Evolutionary conservation across 2,888 invertebrate species (phyloP).

Genomic region (Hyalella azteca): DNA sequence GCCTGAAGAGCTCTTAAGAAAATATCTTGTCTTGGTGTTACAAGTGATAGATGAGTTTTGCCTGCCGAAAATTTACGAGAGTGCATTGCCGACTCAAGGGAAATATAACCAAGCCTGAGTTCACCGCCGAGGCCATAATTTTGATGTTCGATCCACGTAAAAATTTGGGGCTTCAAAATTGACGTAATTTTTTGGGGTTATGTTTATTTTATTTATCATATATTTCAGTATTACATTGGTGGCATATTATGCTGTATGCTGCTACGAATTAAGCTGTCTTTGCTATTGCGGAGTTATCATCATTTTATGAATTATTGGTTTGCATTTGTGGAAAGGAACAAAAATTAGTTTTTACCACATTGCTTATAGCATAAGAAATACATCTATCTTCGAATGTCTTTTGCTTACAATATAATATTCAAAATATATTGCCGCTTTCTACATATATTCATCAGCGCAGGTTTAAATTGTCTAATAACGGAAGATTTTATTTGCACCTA

Average conservation of each 20-base stretch:
- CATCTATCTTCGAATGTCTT: too few relatives aligned
- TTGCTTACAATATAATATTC: too few relatives aligned
- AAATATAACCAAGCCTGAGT: not conserved
- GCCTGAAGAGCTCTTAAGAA: slow-evolving; percentile 23
- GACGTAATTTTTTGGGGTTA: not conserved
- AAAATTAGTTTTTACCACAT: too few relatives aligned
- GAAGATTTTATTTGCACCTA: too few relatives aligned
- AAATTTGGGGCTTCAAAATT: not conserved
- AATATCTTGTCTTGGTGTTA: slow-evolving; percentile 29
- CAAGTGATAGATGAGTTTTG: slow-evolving; percentile 35
- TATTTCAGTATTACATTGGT: not conserved
- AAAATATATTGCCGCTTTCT: too few relatives aligned
- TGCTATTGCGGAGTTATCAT: not conserved
- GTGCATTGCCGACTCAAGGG: slow-evolving; percentile 17
- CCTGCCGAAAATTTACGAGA: slow-evolving; percentile 23
- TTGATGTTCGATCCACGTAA: not conserved
- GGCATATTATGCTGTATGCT: too few relatives aligned
- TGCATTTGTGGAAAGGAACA: too few relatives aligned
- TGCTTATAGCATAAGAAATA: too few relatives aligned
- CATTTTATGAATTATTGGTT: not conserved
- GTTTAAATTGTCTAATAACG: too few relatives aligned
- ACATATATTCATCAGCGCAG: too few relatives aligned
- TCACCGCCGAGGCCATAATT: not conserved
- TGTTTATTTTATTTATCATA: not conserved
- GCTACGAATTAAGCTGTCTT: too few relatives aligned